A percentile compares a stretch with the other conserved stretches of the same genome.
Conservation (phyloP, 2,797 vertebrate genomes). For the Mastacembelus armatus region DNA sequence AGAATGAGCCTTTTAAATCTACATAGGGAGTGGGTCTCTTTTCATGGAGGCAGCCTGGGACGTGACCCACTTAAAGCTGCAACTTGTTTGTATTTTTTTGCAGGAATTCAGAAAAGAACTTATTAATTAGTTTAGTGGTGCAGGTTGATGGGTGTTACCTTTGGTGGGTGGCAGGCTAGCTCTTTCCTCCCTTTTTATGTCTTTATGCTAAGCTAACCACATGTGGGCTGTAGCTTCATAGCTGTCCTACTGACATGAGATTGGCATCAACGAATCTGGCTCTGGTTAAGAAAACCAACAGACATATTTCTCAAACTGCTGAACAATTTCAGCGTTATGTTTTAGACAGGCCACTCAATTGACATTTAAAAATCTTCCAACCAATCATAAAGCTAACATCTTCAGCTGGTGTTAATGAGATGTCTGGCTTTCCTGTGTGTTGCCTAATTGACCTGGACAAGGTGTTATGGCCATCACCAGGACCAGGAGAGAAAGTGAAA, state of each 20-base stretch:
- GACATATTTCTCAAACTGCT: not conserved
- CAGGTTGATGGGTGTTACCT: not conserved
- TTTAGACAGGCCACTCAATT: slow-evolving; percentile 5
- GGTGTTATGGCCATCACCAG: slow-evolving; percentile 10
- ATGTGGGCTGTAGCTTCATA: not conserved
- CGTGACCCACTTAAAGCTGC: too few relatives aligned
- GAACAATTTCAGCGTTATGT: not conserved
- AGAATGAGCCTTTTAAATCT: too few relatives aligned
- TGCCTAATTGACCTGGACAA: not conserved
- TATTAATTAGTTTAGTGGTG: not conserved
- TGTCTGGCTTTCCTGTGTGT: not conserved
- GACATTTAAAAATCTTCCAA: slow-evolving; percentile 4
- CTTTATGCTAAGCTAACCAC: not conserved
- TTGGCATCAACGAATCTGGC: not conserved
- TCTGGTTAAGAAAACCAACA: not conserved
- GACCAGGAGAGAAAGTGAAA: slow-evolving; percentile 1
- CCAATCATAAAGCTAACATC: not conserved
- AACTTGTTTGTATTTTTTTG: not conserved
- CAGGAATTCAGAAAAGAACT: not conserved
- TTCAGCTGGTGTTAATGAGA: slow-evolving; percentile 22
- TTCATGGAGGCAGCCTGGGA: too few relatives aligned
- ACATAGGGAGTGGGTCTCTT: too few relatives aligned
- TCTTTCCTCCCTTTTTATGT: not conserved
- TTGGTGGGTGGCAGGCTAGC: not conserved
- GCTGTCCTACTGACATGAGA: not conserved